These are phyloP conservation scores for Solenopsis invicta DNA, from an alignment of 1,140 invertebrate genomes.

Conservation along the genomic window DNA sequence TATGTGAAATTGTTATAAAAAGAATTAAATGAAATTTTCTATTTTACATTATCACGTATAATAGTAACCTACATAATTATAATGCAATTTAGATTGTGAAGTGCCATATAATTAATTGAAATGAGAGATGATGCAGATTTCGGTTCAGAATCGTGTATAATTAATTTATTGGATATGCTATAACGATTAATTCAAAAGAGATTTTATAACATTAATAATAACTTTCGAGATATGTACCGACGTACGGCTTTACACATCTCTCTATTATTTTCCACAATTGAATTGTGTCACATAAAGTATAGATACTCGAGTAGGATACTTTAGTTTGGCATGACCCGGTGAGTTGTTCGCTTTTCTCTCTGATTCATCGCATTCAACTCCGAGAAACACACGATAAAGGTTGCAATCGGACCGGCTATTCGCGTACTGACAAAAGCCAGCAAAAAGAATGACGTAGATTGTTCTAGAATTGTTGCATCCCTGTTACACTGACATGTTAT, in stretches of 20 bases:
- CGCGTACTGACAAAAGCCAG: slow-evolving; percentile 62
- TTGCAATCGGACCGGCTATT: slow-evolving; percentile 60
- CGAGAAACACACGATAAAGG: slow-evolving; percentile 71
- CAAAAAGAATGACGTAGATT: slow-evolving; percentile 52
- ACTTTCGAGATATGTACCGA: neutral
- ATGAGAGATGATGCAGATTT: neutral
- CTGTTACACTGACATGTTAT: slow-evolving; percentile 11
- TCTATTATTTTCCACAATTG: slow-evolving; percentile 39
- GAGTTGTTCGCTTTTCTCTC: slow-evolving; percentile 53
- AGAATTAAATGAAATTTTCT: neutral
- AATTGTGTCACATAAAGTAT: slow-evolving; percentile 51
- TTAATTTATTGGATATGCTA: neutral
- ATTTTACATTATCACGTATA: neutral
- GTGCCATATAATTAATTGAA: neutral
- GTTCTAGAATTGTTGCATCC: slow-evolving; percentile 28
- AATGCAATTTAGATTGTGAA: neutral
- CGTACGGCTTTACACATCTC: neutral
- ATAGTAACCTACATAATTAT: neutral
- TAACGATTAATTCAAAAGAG: neutral
- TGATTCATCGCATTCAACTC: slow-evolving; percentile 66
- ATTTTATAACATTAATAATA: neutral
- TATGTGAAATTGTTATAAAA: neutral
- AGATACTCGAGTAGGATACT: slow-evolving; percentile 46
- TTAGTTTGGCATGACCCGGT: slow-evolving; percentile 50
- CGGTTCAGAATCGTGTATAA: neutral